Evolutionary conservation across 2,797 vertebrate genomes (phyloP), one percentile per base, ranked within the genome.

Genomic region (Malurus leucopterus): DNA sequence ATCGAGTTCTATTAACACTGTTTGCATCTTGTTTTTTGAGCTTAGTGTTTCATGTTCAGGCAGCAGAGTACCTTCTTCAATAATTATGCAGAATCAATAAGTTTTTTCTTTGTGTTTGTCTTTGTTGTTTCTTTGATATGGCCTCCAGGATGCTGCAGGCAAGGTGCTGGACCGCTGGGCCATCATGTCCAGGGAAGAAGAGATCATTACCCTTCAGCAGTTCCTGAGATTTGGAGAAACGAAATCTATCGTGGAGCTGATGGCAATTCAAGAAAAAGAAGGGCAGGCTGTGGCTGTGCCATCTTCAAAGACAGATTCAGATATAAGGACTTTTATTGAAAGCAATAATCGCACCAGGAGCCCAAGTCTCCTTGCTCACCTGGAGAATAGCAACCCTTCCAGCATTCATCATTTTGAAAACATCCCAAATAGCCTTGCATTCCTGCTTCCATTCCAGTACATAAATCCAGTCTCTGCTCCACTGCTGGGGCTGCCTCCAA

Each of bases 261-360:
- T 99, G 99, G 99, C 99, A 93, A 99, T 99, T 97, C 99, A 99
- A 97, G 99, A 99, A 97, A 99, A 99, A 96, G 99, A 99, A 97
- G 99, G 99, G 93, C 99, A 99, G 97, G 99, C 99, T 49, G 98
- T 99, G 95, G 98, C 99, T 74, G 99, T 99, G 94, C 98, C 98
- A 41, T 99, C 99, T 91, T 99, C 99, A 96, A 99, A 99, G 98
- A 98, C 98, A 93, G 99, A 99, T 96, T 99, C 99, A 73, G 99
- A 99, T 90, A 99, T 99, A 97, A 98, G 99, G 97, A 99, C 98
- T 97, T 99, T 99, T 96, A 99, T 99, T 94, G 99, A 99, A 98
- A 99, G 98, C 97, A 99, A 99, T 98, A 99, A 99, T 96, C 98
- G 98, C 85, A 98, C 98, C 94, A 98, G 99, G 95, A 99, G 99